Percentiles rank a stretch among this genome's conserved stretches.
Evolutionary conservation across 2,797 vertebrate species (phyloP).

Genomic region (Mallotus villosus): DNA sequence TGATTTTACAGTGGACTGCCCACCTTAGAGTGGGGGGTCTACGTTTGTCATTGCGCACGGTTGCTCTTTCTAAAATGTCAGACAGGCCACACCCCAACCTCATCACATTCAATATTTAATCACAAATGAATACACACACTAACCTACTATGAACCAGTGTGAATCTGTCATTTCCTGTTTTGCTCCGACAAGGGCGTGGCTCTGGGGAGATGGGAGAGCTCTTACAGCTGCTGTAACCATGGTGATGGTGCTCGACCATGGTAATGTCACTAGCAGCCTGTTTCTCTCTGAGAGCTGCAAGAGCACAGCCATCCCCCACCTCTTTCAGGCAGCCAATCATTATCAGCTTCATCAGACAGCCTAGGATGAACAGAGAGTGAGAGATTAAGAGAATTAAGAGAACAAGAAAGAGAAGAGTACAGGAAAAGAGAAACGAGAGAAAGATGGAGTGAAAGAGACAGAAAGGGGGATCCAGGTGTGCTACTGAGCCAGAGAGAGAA

Average conservation of each 20-base stretch:
- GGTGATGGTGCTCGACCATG: conserved; percentile 61
- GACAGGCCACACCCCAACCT: not conserved
- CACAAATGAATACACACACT: not conserved
- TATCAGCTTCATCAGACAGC: not conserved
- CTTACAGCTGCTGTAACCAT: conserved; percentile 64
- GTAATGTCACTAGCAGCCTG: conserved; percentile 59
- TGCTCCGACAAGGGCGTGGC: conserved; percentile 65
- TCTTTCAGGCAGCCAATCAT: conserved; percentile 19
- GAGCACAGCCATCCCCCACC: conserved; percentile 56
- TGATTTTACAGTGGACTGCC: not conserved
- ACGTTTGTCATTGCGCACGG: not conserved
- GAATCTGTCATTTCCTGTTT: conserved; percentile 61
- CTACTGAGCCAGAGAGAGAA: conserved; percentile 13
- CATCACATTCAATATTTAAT: not conserved
- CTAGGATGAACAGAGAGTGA: too few relatives aligned
- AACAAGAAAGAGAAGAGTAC: not conserved
- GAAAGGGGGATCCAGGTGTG: not conserved
- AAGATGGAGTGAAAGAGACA: not conserved
- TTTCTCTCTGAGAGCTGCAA: conserved; percentile 63
- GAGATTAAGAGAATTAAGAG: too few relatives aligned
- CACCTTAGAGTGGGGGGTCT: not conserved
- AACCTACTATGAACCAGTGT: conserved; percentile 6
- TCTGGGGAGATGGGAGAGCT: conserved; percentile 57
- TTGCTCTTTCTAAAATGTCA: not conserved
- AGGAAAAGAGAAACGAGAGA: not conserved